These are phyloP conservation scores for Paradoxurus hermaphroditus DNA, from an alignment of 2,113 vertebrate genomes.

Conservation along the genomic window DNA sequence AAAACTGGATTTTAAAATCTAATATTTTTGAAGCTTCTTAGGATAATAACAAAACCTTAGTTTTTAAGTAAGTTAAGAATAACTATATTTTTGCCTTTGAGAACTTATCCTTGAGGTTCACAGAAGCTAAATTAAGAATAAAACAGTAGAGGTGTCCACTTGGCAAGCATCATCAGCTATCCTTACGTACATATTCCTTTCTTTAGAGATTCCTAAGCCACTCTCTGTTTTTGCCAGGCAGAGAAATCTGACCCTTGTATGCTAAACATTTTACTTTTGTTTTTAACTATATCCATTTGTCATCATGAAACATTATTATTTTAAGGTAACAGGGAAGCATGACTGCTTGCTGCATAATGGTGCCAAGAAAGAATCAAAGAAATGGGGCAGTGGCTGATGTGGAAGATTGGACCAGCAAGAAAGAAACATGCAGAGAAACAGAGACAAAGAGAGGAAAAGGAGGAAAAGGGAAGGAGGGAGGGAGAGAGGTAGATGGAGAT, in stretches of 20 bases:
- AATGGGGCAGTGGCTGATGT: constrained; percentile 44
- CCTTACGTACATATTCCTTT: background rate
- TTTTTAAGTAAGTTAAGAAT: constrained; percentile 3
- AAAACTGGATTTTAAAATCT: constrained; percentile 16
- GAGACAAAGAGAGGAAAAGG: background rate
- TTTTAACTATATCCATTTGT: constrained; percentile 65
- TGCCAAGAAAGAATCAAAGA: constrained; percentile 67
- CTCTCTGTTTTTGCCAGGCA: constrained; percentile 21
- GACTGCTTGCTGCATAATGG: constrained; percentile 17
- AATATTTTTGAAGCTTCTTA: constrained; percentile 5
- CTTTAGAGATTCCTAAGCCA: constrained; percentile 33
- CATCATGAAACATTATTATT: constrained; percentile 67
- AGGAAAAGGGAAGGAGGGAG: background rate
- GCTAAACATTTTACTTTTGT: constrained; percentile 64
- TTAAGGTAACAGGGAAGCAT: constrained; percentile 65
- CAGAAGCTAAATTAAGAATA: background rate
- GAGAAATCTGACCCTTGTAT: constrained; percentile 63
- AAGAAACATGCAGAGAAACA: constrained; percentile 3
- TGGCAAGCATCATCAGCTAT: background rate
- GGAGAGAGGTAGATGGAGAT: background rate
- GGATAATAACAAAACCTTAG: background rate
- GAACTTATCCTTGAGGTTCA: background rate
- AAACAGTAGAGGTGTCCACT: background rate
- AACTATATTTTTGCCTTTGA: background rate
- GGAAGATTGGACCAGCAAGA: constrained; percentile 53